These are phyloP conservation scores for Ctena decussata DNA, from an alignment of 2,888 invertebrate species.

Conservation along the genomic window DNA sequence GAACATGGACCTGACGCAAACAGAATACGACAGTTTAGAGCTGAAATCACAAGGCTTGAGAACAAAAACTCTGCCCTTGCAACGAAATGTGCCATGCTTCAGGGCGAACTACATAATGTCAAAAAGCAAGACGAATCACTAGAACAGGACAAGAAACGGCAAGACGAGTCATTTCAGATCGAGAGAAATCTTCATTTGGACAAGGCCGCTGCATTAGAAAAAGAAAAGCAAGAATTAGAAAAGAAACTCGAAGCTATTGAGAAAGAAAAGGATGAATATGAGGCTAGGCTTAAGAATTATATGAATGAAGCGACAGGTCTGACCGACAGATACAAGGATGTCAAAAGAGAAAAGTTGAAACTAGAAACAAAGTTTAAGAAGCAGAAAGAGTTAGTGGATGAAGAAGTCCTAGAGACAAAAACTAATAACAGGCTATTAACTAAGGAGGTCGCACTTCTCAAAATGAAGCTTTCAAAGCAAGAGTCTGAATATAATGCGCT, in stretches of 20 bases:
- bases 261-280: slow-evolving; percentile 45
- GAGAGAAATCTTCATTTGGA: slow-evolving; percentile 52
- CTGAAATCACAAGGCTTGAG: slow-evolving; percentile 54
- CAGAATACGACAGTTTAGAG: slow-evolving; percentile 48
- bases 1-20: slow-evolving; percentile 56
- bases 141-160: slow-evolving; percentile 49
- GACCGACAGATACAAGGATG: slow-evolving; percentile 54
- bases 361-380: slow-evolving; percentile 60
- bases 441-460: slow-evolving; percentile 54
- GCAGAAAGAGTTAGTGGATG: slow-evolving; percentile 55
- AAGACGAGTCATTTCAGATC: slow-evolving; percentile 52
- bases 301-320: slow-evolving; percentile 52
- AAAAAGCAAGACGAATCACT: slow-evolving; percentile 40
- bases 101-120: slow-evolving; percentile 29
- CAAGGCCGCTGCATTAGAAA: slow-evolving; percentile 40
- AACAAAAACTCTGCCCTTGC: slow-evolving; percentile 38
- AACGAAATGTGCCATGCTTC: slow-evolving; percentile 36
- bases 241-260: slow-evolving; percentile 43
- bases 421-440: slow-evolving; percentile 54
- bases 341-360: slow-evolving; percentile 60
- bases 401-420: slow-evolving; percentile 51
- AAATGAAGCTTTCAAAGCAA: slow-evolving; percentile 45
- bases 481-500: slow-evolving; percentile 45
- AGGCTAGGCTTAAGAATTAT: slow-evolving; percentile 48
- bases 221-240: slow-evolving; percentile 45